Percentiles rank a stretch among this genome's conserved stretches.
These are phyloP conservation scores for Anneissia japonica DNA, from an alignment of 35 echinoderm and acorn worm genomes.

Conservation along the genomic window DNA sequence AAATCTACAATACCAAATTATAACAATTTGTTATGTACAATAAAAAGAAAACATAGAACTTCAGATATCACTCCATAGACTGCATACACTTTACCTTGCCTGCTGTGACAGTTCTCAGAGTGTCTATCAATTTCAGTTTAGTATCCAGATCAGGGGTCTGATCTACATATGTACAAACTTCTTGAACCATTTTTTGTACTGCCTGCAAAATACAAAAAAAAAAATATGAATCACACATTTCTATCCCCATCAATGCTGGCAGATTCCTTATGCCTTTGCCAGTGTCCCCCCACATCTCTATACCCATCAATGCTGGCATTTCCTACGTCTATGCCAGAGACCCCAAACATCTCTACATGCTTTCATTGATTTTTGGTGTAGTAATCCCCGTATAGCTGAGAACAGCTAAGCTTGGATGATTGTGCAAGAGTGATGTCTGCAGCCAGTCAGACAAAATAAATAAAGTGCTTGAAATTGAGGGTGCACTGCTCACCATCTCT, in stretches of 20 bases:
- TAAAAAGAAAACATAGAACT: too few species aligned
- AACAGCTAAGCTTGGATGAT: too few species aligned
- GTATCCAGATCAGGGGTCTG: conserved; percentile 95
- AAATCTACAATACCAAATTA: conserved; percentile 54
- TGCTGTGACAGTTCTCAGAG: conserved; percentile 83
- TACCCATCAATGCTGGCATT: too few species aligned
- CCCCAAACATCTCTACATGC: too few species aligned
- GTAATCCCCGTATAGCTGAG: too few species aligned
- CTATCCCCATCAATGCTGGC: too few species aligned
- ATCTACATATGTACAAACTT: conserved; percentile 83
- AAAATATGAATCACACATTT: background rate
- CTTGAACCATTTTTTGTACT: conserved; percentile 96
- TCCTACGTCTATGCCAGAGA: too few species aligned
- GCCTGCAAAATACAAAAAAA: conserved; percentile 51
- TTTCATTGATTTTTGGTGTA: too few species aligned
- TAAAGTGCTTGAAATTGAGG: too few species aligned
- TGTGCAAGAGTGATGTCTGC: too few species aligned
- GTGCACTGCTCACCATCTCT: too few species aligned
- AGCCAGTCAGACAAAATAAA: too few species aligned
- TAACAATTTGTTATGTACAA: background rate
- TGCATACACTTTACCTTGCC: conserved; percentile 59
- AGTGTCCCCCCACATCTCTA: background rate
- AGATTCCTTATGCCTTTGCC: background rate
- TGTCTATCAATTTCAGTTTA: conserved; percentile 95
- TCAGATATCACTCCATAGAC: background rate